Evolutionary conservation across 1,140 invertebrate genomes (phyloP), one percentile per base, ranked within the genome.

Genomic region (Zelostemma sp.): DNA sequence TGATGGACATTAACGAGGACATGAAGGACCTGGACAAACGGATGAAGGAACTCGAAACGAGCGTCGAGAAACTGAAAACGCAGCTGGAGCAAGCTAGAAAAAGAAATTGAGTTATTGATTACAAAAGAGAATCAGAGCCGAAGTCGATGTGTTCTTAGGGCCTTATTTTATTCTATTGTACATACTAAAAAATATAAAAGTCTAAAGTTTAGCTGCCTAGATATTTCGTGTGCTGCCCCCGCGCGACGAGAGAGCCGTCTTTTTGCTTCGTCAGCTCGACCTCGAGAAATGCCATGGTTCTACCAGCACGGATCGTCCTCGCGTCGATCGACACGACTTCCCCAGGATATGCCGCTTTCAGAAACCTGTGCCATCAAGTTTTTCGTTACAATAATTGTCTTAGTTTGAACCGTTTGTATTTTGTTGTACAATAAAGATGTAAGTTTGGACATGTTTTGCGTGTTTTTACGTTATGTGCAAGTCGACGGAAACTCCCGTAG

Each of bases 301-400:
- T 90, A 1, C 96, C 95, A 19, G 89, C 79, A 83, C 91, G 93
- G n/a, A 92, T 82, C 1, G 93, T 93, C 47, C 88, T 88, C 0
- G 94, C 92, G 80, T 95, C 91, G 16, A 97, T 90, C 31, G 90
- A 74, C n/a, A 98, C 87, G 38, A 89, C 86, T 62, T 97, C 93
- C 3, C 94, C 95, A 56, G 90, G 84, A 74, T 88, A 88, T 0
- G 92, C 95, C 19, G 90, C 87, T 75, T 90, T 92, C 65, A 95
- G 61, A 69, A 90, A 94, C 56, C 91, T 93, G 67, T 72, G 55
- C 28, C 51, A 83, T 86, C 76, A 65, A 77, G 50, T 40, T 57
- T 50, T 12, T 48, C 46, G 17, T 47, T 48, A 35, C 25, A 17
- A 25, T 38, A 12, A 28, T 4, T 45, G 46, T 31, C 31, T 12